Percentiles rank a stretch among this genome's conserved stretches.
phyloP scores from a whole-genome alignment of 2,888 invertebrate species.

The Cyclophora albipunctata region DNA sequence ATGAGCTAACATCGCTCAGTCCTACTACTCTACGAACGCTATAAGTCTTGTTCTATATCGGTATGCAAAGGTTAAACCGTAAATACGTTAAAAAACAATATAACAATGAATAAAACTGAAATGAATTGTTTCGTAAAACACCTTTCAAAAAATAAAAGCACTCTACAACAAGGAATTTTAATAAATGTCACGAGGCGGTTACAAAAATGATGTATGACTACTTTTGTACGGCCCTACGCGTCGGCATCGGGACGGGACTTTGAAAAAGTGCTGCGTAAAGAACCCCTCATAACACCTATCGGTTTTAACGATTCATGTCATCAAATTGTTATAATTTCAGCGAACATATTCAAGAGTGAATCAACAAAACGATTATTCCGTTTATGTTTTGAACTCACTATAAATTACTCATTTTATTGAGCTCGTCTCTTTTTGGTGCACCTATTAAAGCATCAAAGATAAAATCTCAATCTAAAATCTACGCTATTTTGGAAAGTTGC shows the following conservation, averaged over 20 bases:
- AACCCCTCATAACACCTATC: constrained; percentile 39
- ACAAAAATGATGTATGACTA: constrained; percentile 48
- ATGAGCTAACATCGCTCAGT: too few species aligned
- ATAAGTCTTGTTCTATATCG: background rate
- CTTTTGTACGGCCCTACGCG: constrained; percentile 23
- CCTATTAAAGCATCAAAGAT: too few species aligned
- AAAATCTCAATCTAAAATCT: too few species aligned
- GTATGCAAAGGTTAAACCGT: background rate
- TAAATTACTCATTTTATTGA: too few species aligned
- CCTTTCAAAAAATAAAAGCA: constrained; percentile 26
- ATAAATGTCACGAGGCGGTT: constrained; percentile 51
- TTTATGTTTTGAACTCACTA: too few species aligned
- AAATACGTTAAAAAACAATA: background rate
- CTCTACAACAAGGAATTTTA: constrained; percentile 49
- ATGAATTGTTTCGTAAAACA: background rate
- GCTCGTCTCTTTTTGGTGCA: too few species aligned
- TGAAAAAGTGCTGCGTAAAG: constrained; percentile 52
- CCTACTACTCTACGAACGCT: background rate
- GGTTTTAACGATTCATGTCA: constrained; percentile 41
- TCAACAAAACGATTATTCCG: too few species aligned
- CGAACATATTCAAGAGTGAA: too few species aligned
- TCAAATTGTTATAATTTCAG: too few species aligned
- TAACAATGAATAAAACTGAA: background rate
- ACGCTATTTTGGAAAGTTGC: too few species aligned
- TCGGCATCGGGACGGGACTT: constrained; percentile 26